phyloP scores from a whole-genome alignment of 2,888 invertebrate species.

The Gymnosoma rotundatum region DNA sequence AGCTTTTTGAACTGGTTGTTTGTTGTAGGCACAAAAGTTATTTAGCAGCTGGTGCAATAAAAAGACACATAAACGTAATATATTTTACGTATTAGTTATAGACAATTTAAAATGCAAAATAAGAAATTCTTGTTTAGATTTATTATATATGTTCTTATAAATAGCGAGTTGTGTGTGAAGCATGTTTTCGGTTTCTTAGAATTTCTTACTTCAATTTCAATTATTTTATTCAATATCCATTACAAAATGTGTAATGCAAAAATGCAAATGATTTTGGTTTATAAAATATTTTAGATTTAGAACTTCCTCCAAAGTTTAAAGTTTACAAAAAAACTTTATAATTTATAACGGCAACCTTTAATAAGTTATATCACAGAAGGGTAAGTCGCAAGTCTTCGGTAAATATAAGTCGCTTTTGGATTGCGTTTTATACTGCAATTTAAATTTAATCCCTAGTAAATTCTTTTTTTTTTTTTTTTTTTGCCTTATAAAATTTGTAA shows the following conservation, averaged over 20 bases:
- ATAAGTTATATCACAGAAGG: too few species aligned
- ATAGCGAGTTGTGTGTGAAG: neutral
- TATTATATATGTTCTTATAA: conserved; percentile 20
- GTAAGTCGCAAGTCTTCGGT: too few species aligned
- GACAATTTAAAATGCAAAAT: conserved; percentile 45
- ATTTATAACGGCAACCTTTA: too few species aligned
- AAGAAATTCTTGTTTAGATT: conserved; percentile 41
- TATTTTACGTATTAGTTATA: conserved; percentile 56
- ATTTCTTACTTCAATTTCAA: conserved; percentile 1
- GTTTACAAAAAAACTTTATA: too few species aligned
- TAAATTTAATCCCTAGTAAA: too few species aligned
- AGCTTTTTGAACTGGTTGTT: conserved; percentile 32
- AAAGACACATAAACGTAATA: conserved; percentile 29
- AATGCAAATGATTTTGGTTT: neutral
- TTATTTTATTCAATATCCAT: neutral
- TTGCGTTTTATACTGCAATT: too few species aligned
- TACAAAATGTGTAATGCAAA: neutral
- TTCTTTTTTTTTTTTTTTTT: too few species aligned
- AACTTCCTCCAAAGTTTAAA: neutral
- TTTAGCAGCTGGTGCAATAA: conserved; percentile 39
- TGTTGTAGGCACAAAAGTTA: conserved; percentile 18
- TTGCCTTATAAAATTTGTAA: too few species aligned
- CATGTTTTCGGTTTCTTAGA: neutral
- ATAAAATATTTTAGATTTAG: too few species aligned
- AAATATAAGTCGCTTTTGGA: too few species aligned